Percentiles rank a stretch among this genome's conserved stretches.
These are phyloP conservation scores for Brachionus sp. DNA, from an alignment of 1,140 invertebrate species.

Conservation along the genomic window DNA sequence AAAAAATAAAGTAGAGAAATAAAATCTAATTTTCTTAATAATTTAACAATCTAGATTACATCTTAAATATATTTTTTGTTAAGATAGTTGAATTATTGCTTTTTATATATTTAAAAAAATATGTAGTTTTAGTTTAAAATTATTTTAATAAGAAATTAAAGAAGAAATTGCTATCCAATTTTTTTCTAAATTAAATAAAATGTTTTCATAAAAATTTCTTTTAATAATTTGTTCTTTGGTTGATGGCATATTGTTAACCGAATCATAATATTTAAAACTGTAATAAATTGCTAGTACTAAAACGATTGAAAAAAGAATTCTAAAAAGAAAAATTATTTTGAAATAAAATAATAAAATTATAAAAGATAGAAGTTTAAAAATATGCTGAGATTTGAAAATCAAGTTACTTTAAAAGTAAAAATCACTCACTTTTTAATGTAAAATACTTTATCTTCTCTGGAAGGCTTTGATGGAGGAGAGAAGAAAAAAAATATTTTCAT, in stretches of 20 bases:
- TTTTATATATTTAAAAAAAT: no score
- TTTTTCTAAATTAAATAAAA: background rate
- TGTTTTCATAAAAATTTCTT: background rate
- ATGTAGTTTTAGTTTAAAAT: no score
- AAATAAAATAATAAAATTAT: background rate
- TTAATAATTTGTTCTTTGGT: background rate
- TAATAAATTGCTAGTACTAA: background rate
- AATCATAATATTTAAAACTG: background rate
- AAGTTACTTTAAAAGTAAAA: background rate
- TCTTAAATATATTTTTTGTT: no score
- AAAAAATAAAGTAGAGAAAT: no score
- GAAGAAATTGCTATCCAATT: background rate
- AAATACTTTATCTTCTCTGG: background rate
- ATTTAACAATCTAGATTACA: no score
- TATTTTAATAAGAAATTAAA: background rate
- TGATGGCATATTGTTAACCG: background rate
- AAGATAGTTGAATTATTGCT: no score
- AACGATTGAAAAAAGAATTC: background rate
- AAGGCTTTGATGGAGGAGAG: background rate
- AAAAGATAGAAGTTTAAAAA: background rate
- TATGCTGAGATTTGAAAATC: background rate
- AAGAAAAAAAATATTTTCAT: slow-evolving; percentile 13
- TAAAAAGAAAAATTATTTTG: background rate
- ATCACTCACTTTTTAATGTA: slow-evolving; percentile 14
- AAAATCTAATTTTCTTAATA: no score